These are phyloP conservation scores for Egretta garzetta DNA, from an alignment of 2,113 vertebrate species.

Conservation along the genomic window DNA sequence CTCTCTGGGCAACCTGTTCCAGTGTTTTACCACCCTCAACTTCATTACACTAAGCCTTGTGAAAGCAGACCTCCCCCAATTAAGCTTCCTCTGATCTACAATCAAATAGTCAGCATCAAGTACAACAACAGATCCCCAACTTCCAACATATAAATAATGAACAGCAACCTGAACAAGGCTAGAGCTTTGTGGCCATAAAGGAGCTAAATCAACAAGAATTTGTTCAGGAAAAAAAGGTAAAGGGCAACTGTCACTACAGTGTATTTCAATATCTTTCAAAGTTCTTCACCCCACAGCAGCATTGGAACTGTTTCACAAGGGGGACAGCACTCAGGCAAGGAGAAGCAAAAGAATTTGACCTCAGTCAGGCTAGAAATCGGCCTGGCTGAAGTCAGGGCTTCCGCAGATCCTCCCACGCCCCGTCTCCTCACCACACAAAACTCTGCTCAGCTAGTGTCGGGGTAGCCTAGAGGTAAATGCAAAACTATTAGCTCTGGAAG, in stretches of 20 bases:
- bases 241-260: accelerated
- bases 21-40: too few species aligned
- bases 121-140: background rate
- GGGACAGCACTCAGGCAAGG: background rate
- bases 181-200: accelerated
- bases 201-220: background rate
- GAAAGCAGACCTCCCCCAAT: background rate
- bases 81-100: background rate
- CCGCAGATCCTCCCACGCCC: background rate
- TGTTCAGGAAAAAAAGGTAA: background rate
- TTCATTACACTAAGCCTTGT: background rate
- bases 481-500: too few species aligned
- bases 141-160: accelerated
- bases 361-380: background rate
- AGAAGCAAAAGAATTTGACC: background rate
- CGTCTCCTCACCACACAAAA: background rate
- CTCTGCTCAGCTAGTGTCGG: accelerated
- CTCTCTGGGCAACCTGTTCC: too few species aligned
- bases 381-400: background rate
- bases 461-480: background rate
- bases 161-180: accelerated
- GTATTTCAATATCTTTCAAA: background rate
- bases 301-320: background rate
- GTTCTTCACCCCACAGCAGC: background rate
- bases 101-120: background rate